Evolutionary conservation across 2,888 invertebrate species (phyloP).

Genomic region (Salticus scenicus): DNA sequence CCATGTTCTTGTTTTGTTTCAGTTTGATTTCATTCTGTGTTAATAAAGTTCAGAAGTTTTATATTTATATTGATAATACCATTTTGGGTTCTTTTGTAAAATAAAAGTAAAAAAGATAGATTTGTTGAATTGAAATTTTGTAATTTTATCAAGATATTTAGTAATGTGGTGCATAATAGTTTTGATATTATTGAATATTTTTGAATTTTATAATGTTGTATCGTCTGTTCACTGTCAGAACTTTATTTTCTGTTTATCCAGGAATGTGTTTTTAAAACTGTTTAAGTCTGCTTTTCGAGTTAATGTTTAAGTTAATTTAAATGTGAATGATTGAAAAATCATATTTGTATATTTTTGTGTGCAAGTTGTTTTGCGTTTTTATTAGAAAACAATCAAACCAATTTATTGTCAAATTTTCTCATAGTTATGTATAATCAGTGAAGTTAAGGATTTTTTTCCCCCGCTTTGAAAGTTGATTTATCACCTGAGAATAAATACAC

Average conservation of each 20-base stretch:
- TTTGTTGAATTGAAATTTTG: constrained; percentile 9
- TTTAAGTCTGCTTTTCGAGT: too few species aligned
- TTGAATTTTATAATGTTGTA: constrained; percentile 1
- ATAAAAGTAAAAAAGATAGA: not conserved
- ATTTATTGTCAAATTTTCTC: too few species aligned
- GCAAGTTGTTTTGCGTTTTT: not conserved
- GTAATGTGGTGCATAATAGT: not conserved
- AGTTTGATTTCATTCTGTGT: too few species aligned
- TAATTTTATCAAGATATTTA: not conserved
- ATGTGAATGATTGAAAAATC: constrained; percentile 18
- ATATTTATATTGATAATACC: too few species aligned
- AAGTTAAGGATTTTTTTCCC: too few species aligned
- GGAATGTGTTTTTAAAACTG: too few species aligned
- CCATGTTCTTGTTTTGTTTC: too few species aligned
- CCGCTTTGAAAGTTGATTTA: too few species aligned
- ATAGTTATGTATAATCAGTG: too few species aligned
- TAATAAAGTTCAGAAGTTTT: too few species aligned
- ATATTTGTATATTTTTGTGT: constrained; percentile 11
- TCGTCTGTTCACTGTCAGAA: not conserved
- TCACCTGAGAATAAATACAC: too few species aligned
- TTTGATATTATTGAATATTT: constrained; percentile 6
- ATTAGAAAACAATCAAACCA: not conserved
- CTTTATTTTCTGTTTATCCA: not conserved
- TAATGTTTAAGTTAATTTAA: too few species aligned
- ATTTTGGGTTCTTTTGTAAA: not conserved